Evolutionary conservation across 2,888 invertebrate genomes (phyloP), one percentile per base, ranked within the genome.

Genomic region (Hyposoter didymator): DNA sequence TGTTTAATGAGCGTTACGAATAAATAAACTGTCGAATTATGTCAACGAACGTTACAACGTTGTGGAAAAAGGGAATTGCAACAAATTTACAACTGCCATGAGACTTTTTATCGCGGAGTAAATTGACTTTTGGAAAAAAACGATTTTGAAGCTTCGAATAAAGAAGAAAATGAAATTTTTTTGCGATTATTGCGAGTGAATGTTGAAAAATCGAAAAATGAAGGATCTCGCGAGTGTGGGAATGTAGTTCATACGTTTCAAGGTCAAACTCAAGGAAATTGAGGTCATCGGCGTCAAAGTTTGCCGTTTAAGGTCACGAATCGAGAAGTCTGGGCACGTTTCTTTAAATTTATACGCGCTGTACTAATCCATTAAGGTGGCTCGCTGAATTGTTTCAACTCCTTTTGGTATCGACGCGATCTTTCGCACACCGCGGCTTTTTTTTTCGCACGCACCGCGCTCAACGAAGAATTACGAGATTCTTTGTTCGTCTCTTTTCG

Each of bases 231-330:
- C 45, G 28, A 43, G 47, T 69, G 22, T 47, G 28, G 28, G 28
- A 28, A 32, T 78, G 59, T 74, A 22, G 52, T 70, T 75, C 3
- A n/a, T 35, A 52, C 69, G 62, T 43, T 39, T 70, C 70, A 45
- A 70, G 64, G 72, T 80, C 35, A 55, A 43, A 82, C 52, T 45
- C 55, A 55, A 43, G 22, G 39, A 19, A 49, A 84, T 82, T 64
- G 45, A 78, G 84, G 78, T 82, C 74, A 78, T 78, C 59, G 22
- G 64, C 28, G 28, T 59, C 59, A 47, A 69, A 45, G 67, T 74
- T 73, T 28, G 19, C 78, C 73, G 49, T 84, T 82, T 64, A 74
- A 78, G 84, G 82, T 70, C 52, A 28, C 70, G 39, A 64, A 49
- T 45, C 62, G 69, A 69, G 74, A 82, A 73, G 78, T 82, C 69